A percentile compares a stretch with the other conserved stretches of the same genome.
These are phyloP conservation scores for Callocephalon fimbriatum DNA, from an alignment of 2,113 vertebrate species.

Conservation along the genomic window DNA sequence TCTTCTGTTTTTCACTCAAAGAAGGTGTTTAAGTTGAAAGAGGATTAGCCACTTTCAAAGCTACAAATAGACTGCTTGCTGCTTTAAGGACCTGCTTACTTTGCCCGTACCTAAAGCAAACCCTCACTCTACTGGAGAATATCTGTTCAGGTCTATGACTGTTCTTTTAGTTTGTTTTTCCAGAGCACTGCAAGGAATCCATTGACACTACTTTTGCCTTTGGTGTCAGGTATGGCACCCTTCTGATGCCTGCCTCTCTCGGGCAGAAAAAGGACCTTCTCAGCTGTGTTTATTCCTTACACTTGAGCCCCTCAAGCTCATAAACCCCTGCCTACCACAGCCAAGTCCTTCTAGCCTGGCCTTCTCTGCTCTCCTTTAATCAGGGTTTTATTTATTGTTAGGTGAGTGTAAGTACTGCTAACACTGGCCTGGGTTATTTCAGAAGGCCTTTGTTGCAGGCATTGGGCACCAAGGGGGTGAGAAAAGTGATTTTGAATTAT, in stretches of 20 bases:
- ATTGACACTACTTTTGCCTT: fast-evolving
- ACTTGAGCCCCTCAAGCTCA: neutral
- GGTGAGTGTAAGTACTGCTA: neutral
- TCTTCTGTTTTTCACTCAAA: neutral
- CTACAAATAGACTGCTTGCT: neutral
- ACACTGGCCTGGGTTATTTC: neutral
- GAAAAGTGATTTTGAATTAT: neutral
- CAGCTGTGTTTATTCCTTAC: fast-evolving
- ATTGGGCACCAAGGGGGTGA: fast-evolving
- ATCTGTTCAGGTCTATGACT: neutral
- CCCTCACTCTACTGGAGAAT: neutral
- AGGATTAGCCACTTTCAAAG: neutral
- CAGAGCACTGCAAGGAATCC: neutral
- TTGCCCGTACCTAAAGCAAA: neutral
- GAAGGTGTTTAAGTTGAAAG: neutral
- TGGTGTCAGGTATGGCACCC: fast-evolving
- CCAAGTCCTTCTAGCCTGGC: fast-evolving
- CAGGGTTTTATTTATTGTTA: neutral
- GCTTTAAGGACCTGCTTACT: neutral
- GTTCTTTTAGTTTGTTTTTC: neutral
- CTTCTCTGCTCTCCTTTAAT: neutral
- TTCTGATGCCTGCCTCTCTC: no score
- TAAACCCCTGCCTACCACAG: fast-evolving
- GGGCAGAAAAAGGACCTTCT: fast-evolving
- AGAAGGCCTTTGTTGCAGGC: fast-evolving